These are phyloP conservation scores for Eurytoma adleriae DNA, from an alignment of 2,888 invertebrate species.

Conservation along the genomic window DNA sequence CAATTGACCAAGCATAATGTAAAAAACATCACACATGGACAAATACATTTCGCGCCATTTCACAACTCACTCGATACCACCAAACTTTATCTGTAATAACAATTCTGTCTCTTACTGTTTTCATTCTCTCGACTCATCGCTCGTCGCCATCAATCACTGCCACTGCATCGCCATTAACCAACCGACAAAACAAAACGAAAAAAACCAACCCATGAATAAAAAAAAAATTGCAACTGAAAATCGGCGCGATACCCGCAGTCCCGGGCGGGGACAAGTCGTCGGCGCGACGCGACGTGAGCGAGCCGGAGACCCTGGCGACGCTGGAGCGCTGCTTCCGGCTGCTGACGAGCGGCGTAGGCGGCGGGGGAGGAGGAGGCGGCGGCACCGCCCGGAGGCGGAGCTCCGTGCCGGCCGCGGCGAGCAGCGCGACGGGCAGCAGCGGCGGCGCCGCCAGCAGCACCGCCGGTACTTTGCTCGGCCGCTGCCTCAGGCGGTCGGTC, in stretches of 20 bases:
- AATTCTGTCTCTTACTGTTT: constrained; percentile 14
- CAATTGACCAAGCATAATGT: too few species aligned
- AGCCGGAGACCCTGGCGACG: constrained; percentile 84
- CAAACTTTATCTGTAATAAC: not conserved
- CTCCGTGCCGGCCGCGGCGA: constrained; percentile 81
- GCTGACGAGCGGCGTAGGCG: constrained; percentile 78
- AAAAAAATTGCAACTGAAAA: constrained; percentile 13
- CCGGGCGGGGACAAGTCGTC: constrained; percentile 84
- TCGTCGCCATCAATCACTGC: constrained; percentile 1
- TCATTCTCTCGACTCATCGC: constrained; percentile 7
- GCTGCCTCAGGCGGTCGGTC: constrained; percentile 84
- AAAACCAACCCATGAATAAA: constrained; percentile 9
- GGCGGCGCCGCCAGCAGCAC: constrained; percentile 79
- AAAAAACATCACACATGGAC: not conserved
- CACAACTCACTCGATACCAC: not conserved
- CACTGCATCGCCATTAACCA: constrained; percentile 1
- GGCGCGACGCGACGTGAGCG: constrained; percentile 84
- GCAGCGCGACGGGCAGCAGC: constrained; percentile 78
- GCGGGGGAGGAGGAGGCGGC: constrained; percentile 85
- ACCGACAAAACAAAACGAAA: not conserved
- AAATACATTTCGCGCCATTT: not conserved
- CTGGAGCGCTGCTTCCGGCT: constrained; percentile 87
- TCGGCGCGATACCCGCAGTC: constrained; percentile 76
- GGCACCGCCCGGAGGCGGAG: constrained; percentile 79
- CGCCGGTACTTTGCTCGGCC: constrained; percentile 82